Evolutionary conservation across 2,888 invertebrate genomes (phyloP), one percentile per base, ranked within the genome.

Genomic region (Lasioglossum marginatum): DNA sequence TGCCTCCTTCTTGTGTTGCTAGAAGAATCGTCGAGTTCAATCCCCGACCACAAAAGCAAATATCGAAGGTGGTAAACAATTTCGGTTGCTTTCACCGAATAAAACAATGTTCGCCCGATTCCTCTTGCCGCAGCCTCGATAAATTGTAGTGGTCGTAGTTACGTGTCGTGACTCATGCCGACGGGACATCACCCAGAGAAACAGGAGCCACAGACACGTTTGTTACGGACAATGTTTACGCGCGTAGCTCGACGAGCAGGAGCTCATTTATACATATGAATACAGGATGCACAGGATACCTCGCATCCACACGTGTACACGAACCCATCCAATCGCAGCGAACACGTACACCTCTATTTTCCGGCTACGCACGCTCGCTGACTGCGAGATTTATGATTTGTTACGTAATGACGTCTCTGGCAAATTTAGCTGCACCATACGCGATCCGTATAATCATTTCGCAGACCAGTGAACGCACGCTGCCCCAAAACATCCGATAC

Each of bases 101-200:
- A 81, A 87, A 88, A 81, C 19, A 40, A 63, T 34, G 66, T 31
- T 68, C 10, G 6, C n/a, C 12, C 14, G 37, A 40, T 70, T 40
- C n/a, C 84, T 71, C 10, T 43, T 43, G 81, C 72, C 40, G 76
- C 79, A 73, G 74, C 37, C 45, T 79, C 82, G 83, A 92, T 91
- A 85, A 89, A 89, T 88, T 84, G 87, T 84, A 73, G 83, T 76
- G 87, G 88, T 88, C 88, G 82, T 80, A 76, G 82, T 85, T 89
- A 87, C 92, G 84, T 85, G 84, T 71, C 82, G 78, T 90, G 85
- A 92, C 83, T 91, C 84, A 83, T 77, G 78, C n/a, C 57, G 88
- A 82, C 76, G 80, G 83, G 77, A 88, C 87, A 86, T 87, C 85
- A 83, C 79, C 86, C 86, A 12, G 85, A 52, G 48, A 45, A 60